Evolutionary conservation across 2,888 invertebrate species (phyloP).

Genomic region (Nesidiocoris tenuis): DNA sequence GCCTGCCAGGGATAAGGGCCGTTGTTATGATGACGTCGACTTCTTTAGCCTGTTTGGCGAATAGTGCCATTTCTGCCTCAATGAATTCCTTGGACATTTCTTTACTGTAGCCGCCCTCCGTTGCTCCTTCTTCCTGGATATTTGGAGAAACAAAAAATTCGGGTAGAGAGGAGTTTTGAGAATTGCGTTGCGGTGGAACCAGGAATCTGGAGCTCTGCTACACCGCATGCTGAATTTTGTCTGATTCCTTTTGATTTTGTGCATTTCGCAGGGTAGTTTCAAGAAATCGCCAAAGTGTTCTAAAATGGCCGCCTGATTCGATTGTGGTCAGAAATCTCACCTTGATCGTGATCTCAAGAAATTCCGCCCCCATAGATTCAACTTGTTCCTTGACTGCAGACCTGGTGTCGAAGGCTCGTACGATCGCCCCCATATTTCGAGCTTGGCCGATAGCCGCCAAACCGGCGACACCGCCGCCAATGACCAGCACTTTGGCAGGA

Average conservation of each 20-base stretch:
- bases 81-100: constrained; percentile 85
- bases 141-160: too few species aligned
- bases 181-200: too few species aligned
- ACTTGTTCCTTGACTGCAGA: constrained; percentile 81
- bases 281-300: too few species aligned
- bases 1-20: constrained; percentile 84
- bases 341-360: constrained; percentile 74
- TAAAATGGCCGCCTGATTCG: too few species aligned
- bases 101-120: constrained; percentile 77
- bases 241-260: too few species aligned
- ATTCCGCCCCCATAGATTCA: constrained; percentile 84
- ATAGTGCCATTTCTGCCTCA: constrained; percentile 79
- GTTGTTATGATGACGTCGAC: constrained; percentile 88
- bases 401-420: constrained; percentile 83
- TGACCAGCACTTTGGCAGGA: constrained; percentile 81
- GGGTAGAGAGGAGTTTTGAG: too few species aligned
- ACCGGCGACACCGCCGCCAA: constrained; percentile 89
- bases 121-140: constrained; percentile 67
- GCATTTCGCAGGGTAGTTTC: too few species aligned
- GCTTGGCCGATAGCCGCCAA: constrained; percentile 83
- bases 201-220: too few species aligned
- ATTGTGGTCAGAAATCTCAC: too few species aligned
- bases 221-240: too few species aligned
- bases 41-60: constrained; percentile 80
- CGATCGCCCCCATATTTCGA: constrained; percentile 84